phyloP scores from a whole-genome alignment of 53 echinoderm and acorn worm genomes.

The Mesocentrotus franciscanus region DNA sequence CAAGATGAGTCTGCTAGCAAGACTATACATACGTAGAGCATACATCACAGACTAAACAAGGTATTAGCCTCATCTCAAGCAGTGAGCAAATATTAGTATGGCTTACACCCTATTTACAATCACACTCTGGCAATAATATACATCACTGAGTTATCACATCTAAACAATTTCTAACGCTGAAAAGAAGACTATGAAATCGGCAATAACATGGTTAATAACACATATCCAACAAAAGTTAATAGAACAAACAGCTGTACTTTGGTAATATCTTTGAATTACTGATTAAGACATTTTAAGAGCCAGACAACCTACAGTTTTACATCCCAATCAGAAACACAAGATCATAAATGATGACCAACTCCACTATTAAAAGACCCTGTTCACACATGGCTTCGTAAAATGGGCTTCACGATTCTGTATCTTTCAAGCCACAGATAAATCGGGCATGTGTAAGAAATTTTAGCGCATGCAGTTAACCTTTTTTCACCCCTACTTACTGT shows the following conservation, averaged over 20 bases:
- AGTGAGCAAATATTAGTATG: background rate
- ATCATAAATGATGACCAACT: too few species aligned
- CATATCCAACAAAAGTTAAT: background rate
- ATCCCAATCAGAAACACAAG: too few species aligned
- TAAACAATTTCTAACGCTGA: background rate
- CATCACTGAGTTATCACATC: background rate
- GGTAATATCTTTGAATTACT: background rate
- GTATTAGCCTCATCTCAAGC: background rate
- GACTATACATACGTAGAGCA: background rate
- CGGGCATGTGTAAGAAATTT: too few species aligned
- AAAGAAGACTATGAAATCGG: slow-evolving; percentile 32
- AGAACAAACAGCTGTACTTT: background rate
- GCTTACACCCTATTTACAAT: slow-evolving; percentile 24
- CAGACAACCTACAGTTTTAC: too few species aligned
- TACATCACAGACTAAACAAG: background rate
- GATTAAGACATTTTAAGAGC: too few species aligned
- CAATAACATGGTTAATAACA: slow-evolving; percentile 7
- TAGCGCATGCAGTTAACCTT: too few species aligned
- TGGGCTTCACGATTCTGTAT: too few species aligned
- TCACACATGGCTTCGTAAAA: too few species aligned
- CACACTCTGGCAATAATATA: slow-evolving; percentile 34
- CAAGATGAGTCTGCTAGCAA: background rate
- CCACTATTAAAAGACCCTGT: too few species aligned
- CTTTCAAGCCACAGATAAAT: too few species aligned
- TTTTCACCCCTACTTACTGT: too few species aligned